Evolutionary conservation across 2,113 vertebrate species (phyloP), one percentile per base, ranked within the genome.

Genomic region (Forbesichthys agassizii): DNA sequence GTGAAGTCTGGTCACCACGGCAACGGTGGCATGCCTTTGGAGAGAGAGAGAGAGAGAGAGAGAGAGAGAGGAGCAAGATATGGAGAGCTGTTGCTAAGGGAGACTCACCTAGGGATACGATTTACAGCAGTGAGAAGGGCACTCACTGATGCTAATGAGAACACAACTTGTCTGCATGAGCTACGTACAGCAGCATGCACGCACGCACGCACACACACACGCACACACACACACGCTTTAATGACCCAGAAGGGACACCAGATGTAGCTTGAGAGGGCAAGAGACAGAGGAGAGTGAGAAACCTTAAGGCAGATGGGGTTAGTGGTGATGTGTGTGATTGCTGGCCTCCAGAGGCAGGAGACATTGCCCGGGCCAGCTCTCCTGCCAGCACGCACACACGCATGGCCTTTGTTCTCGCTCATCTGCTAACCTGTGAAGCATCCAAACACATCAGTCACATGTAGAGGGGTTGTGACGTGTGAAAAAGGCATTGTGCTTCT

Each of bases 281-380:
- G 7, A 66, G 64, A 11, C 4, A 36, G 51, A 36, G 5, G 61
- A 20, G 56, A 3, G 12, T 3, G 51, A 33, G 49, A 33, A 11
- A 13, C 8, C 16, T 78, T 69, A 77, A 88, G 53, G 73, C 84
- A 90, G 79, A 93, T 77, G 61, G 88, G 89, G 54, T 82, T 79
- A 27, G 83, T 71, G 55, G 90, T 82, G 65, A 89, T 83, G 77
- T 81, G 85, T 75, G 87, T 87, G 54, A 89, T 83, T 75, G 88
- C 59, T 54, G 59, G 62, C n/a, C 72, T 68, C 73, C 57, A 58
- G 71, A 69, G 84, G 66, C 56, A 27, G 80, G 49, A 71, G 20
- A 59, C 65, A 58, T 33, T 33, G 57, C 56, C 75, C 75, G 6
- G 42, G 27, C 16, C 0, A 68, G 56, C 48, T 79, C 51, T 42